Base-by-base conservation (phyloP, 2,888 invertebrate species). In the Pristionchus arcanus region DNA sequence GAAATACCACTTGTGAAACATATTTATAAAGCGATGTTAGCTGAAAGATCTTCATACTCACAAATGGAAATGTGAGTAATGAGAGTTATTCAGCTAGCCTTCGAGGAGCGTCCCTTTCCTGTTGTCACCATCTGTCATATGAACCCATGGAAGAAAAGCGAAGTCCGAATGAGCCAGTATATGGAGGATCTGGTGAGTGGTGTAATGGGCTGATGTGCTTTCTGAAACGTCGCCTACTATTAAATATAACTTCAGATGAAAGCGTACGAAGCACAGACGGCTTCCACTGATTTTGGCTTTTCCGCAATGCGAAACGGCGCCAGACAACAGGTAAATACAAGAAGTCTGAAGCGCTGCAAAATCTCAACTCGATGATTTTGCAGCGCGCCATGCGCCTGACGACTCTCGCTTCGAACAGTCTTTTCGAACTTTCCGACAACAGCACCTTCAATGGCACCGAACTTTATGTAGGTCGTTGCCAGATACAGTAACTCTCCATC, bases 51-150 rank as follows among this genome's bases (percentile, higher is more conserved):
- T n/a, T n/a, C n/a, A n/a, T n/a, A n/a, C 13, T 55, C 55, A 11
- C 15, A 55, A 15, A 55, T 55, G 15, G 15, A 55, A 55, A 55
- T 31, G 68, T n/a, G n/a, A 68, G 68, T 34, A 11, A 7, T n/a
- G n/a, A 21, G 4, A 25, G 31, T 77, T 49, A 19, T 92, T 53
- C 91, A 94, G 94, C 88, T 94, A 55, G 92, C 92, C 92, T 94
- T 93, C 91, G 90, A 93, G 49, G 93, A 94, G 74, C 92, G 94
- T 31, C 90, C 89, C 0, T 94, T 94, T 88, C 95, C 95, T 63
- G 91, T 92, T 15, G 93, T 95, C 74, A 94, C 94, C 15, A 91
- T 95, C 49, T 95, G 95, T 89, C 91, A 94, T 91, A 66, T 94
- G 91, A 95, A 95, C 91, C 93, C 95, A 37, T 95, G 93, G 92